Conservation (phyloP, 1,140 invertebrate species). For the Eriosoma lanigerum region DNA sequence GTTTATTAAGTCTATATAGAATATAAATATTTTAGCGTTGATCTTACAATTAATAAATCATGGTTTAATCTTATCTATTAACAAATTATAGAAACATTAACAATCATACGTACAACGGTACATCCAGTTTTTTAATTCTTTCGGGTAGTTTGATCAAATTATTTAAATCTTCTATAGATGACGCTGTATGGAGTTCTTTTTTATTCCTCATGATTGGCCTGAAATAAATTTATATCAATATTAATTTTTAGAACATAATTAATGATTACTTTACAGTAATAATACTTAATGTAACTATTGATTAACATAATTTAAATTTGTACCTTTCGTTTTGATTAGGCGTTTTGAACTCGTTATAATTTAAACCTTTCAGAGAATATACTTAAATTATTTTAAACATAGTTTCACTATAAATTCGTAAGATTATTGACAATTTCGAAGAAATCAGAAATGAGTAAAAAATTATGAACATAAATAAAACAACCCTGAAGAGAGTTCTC, state of each 20-base stretch:
- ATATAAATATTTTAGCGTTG: neutral
- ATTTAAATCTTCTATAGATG: neutral
- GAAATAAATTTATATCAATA: neutral
- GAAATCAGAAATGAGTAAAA: too few species aligned
- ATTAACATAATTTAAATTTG: neutral
- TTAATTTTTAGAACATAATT: neutral
- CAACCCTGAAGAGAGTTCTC: too few species aligned
- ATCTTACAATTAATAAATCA: neutral
- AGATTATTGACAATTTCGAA: too few species aligned
- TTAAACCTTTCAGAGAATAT: neutral
- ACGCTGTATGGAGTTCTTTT: neutral
- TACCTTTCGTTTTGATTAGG: conserved; percentile 25
- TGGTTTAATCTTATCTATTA: too few species aligned
- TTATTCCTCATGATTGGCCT: conserved; percentile 39
- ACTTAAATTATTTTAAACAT: too few species aligned
- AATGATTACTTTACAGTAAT: neutral
- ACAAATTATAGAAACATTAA: neutral
- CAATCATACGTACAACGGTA: neutral
- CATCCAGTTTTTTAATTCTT: neutral
- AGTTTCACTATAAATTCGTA: too few species aligned
- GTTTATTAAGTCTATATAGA: neutral
- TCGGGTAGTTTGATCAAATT: neutral
- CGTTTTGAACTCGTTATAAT: neutral
- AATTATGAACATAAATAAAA: neutral
- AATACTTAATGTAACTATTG: neutral